Conservation (phyloP, 1,140 invertebrate genomes). For the Phymastichus coffea region DNA sequence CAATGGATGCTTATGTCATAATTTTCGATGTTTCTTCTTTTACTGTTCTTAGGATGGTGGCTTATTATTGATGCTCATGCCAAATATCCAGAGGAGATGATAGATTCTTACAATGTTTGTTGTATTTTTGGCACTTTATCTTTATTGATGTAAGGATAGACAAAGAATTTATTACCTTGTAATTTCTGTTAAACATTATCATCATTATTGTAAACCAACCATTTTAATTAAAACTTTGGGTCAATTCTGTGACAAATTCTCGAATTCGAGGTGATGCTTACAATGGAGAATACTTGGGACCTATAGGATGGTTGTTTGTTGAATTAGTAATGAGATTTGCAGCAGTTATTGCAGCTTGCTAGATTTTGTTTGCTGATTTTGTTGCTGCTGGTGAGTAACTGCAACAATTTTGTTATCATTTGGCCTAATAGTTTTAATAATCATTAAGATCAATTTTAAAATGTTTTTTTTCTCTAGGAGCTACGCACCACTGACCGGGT, state of each 20-base stretch:
- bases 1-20: too few relatives aligned
- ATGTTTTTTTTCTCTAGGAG: slow-evolving; percentile 34
- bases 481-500: slow-evolving; percentile 72
- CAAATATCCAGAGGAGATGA: slow-evolving; percentile 72
- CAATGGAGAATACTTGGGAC: slow-evolving; percentile 85
- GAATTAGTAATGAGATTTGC: slow-evolving; percentile 97
- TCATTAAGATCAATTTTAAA: not conserved
- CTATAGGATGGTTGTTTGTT: slow-evolving; percentile 91
- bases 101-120: slow-evolving; percentile 85
- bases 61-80: slow-evolving; percentile 92
- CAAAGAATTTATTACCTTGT: not conserved
- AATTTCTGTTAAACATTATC: too few relatives aligned
- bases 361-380: too few relatives aligned
- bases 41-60: slow-evolving; percentile 99
- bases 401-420: not conserved
- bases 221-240: slow-evolving; percentile 58
- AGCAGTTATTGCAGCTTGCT: slow-evolving; percentile 90
- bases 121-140: slow-evolving; percentile 93
- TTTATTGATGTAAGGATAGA: slow-evolving; percentile 87
- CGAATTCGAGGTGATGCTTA: slow-evolving; percentile 86
- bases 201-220: not conserved
- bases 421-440: too few relatives aligned
- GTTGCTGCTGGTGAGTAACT: slow-evolving; percentile 42
- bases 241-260: slow-evolving; percentile 95
- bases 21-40: slow-evolving; percentile 49